Base-by-base conservation (phyloP, 2,888 invertebrate species). In the Caenorhabditis sp. region DNA sequence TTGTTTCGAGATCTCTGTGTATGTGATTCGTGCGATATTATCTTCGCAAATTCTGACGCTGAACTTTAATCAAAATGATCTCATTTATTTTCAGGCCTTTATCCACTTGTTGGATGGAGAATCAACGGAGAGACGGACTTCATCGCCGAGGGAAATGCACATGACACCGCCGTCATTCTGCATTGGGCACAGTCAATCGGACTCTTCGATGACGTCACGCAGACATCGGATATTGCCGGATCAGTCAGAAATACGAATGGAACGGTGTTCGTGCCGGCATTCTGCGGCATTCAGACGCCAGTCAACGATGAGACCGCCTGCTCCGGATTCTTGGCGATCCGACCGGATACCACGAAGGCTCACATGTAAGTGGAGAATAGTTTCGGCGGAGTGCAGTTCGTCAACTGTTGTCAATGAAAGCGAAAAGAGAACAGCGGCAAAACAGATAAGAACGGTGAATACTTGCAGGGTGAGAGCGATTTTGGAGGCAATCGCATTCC, bases 41-140 rank as follows among this genome's bases (percentile, higher is more conserved):
- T 41, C 43, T 41, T 39, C 50, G 41, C n/a, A n/a, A n/a, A 59
- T 43, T 50, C n/a, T 52, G 43, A 52, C 50, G 59, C 50, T 68
- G 68, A 58, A 56, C 66, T 66, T 56, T 58, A 9, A 7, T 9
- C 35, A 13, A 41, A 20, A 45, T 55, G 15, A 45, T 58, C 7
- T 20, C n/a, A n/a, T n/a, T n/a, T 30, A 11, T 8, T 61, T 73
- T 68, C 83, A 92, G 93, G 95, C 0, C 91, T 96, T 37, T 96
- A 96, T 90, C 97, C 98, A 0, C 90, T 97, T 24, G 93, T 97
- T 35, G 96, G 93, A 0, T 98, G 97, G 96, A 92, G 92, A 80
- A 90, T 93, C 35, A 90, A 91, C 4, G 89, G 80, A 43, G 62
- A 76, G 26, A 62, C 76, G 11, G 79, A 79, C 7, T 95, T 93